A percentile compares a stretch with the other conserved stretches of the same genome.
Conservation (phyloP, 2,113 vertebrate genomes). For the Paratilapia polleni region DNA sequence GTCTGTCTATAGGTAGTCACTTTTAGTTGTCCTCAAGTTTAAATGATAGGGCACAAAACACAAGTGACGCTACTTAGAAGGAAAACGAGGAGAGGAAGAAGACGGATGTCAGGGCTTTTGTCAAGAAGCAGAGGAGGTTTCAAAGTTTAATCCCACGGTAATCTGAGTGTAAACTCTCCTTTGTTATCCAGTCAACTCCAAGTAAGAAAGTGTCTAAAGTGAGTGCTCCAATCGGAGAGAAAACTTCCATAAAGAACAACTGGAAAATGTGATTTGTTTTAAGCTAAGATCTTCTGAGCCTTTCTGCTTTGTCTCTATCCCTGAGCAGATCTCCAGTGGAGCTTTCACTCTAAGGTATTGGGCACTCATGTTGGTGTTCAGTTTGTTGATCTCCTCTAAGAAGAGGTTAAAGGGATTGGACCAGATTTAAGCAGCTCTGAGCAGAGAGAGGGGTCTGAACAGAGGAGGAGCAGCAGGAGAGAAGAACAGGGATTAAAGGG, state of each 20-base stretch:
- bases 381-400: not conserved
- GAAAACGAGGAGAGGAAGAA: not conserved
- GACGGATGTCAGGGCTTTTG: not conserved
- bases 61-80: not conserved
- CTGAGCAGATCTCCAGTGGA: not conserved
- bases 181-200: constrained; percentile 29
- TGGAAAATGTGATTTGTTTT: not conserved
- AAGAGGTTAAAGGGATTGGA: constrained; percentile 19
- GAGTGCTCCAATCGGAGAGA: not conserved
- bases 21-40: not conserved
- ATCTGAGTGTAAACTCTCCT: constrained; percentile 38
- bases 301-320: not conserved
- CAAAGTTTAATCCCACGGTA: constrained; percentile 5
- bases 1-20: not conserved
- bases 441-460: not conserved
- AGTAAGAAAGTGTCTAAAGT: not conserved
- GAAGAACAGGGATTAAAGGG: not conserved
- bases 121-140: not conserved
- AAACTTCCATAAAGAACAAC: not conserved
- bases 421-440: not conserved
- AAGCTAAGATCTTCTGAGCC: not conserved
- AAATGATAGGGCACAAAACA: not conserved
- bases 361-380: not conserved
- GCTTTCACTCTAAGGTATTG: not conserved
- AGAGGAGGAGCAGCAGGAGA: constrained; percentile 24